phyloP scores from a whole-genome alignment of 2,113 vertebrate genomes.

The Diadophis punctatus region DNA sequence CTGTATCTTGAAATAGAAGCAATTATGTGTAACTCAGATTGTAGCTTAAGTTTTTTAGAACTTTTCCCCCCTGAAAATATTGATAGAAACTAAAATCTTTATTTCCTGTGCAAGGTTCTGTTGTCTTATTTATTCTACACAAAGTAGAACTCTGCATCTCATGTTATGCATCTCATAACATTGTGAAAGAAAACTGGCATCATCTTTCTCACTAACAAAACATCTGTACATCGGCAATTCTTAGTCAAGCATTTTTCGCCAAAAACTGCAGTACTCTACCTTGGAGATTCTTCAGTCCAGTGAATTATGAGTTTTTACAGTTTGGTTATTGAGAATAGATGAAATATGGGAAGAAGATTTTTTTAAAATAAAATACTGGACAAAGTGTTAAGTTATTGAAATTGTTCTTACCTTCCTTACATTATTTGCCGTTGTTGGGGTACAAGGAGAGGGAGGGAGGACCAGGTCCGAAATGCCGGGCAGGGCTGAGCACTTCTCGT shows the following conservation, averaged over 20 bases:
- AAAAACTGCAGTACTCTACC: not conserved
- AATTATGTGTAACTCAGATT: slow-evolving; percentile 45
- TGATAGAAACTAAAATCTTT: slow-evolving; percentile 45
- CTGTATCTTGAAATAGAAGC: slow-evolving; percentile 29
- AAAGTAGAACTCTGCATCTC: slow-evolving; percentile 1
- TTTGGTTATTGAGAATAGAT: not conserved
- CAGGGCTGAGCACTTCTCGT: no score
- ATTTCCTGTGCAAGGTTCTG: slow-evolving; percentile 9
- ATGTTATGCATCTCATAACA: slow-evolving; percentile 27
- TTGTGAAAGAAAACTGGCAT: not conserved
- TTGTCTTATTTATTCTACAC: not conserved
- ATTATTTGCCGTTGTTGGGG: no score
- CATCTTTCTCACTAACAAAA: not conserved
- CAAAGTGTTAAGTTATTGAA: not conserved
- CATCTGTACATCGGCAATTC: not conserved
- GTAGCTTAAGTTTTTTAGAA: slow-evolving; percentile 58
- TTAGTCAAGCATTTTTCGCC: not conserved
- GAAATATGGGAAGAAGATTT: not conserved
- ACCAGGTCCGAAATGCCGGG: no score
- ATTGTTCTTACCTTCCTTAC: no score
- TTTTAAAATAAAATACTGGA: not conserved
- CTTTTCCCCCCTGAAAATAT: slow-evolving; percentile 46
- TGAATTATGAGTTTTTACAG: not conserved
- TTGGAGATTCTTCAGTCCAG: not conserved
- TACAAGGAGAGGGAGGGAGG: no score